phyloP scores from a whole-genome alignment of 1,140 invertebrate genomes.

The Platyscapa corneri region DNA sequence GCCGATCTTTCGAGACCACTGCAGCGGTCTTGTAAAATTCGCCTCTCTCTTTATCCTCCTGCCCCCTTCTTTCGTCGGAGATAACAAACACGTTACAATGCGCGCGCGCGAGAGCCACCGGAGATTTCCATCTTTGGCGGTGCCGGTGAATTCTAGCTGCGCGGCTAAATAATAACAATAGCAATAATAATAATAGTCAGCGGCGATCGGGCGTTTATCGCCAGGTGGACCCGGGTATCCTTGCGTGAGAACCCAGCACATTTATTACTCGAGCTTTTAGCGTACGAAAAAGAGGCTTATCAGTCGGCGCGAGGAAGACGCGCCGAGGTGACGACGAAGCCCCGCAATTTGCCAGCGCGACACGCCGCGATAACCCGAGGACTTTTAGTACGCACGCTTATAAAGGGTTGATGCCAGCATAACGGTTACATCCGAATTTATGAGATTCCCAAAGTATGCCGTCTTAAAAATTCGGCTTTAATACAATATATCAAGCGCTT shows the following conservation, averaged over 20 bases:
- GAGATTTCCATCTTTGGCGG: slow-evolving; percentile 30
- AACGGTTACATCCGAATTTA: slow-evolving; percentile 6
- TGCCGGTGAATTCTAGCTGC: neutral
- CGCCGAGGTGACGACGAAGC: neutral
- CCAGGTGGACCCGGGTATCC: neutral
- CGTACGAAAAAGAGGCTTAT: slow-evolving; percentile 19
- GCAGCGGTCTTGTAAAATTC: slow-evolving; percentile 37
- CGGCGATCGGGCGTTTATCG: neutral
- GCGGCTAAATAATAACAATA: neutral
- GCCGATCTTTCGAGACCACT: neutral
- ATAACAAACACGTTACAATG: slow-evolving; percentile 39
- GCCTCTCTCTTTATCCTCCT: neutral
- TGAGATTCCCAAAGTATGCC: neutral
- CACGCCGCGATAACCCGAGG: neutral
- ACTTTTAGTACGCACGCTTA: neutral
- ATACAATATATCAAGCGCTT: neutral
- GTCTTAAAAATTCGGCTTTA: neutral
- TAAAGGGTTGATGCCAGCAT: neutral
- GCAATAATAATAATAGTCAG: neutral
- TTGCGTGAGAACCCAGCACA: neutral
- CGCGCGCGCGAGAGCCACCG: slow-evolving; percentile 9
- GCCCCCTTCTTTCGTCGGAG: slow-evolving; percentile 3
- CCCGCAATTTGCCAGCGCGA: too few relatives aligned
- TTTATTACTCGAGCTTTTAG: slow-evolving; percentile 38
- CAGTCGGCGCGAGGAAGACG: neutral